Percentiles rank a stretch among this genome's conserved stretches.
Conservation (phyloP, 2,888 invertebrate species). For the Mamestra brassicae region DNA sequence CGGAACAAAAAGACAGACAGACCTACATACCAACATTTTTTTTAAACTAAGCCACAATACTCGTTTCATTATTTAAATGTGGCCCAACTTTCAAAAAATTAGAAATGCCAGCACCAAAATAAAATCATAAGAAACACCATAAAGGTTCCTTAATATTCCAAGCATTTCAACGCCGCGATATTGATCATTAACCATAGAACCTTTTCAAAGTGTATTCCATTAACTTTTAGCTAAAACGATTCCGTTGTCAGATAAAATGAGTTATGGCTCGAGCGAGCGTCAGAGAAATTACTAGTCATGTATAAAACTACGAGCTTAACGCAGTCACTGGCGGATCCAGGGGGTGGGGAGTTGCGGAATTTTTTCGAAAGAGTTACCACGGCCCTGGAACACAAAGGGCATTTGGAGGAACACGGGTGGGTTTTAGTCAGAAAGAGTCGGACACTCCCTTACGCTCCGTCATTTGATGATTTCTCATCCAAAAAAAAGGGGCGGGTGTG, state of each 20-base stretch:
- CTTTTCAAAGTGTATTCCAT: slow-evolving; percentile 33
- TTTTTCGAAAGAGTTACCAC: too few species aligned
- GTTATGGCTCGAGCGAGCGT: slow-evolving; percentile 33
- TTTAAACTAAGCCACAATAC: too few species aligned
- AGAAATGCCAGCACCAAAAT: background rate
- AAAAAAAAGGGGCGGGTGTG: too few species aligned
- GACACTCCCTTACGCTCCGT: too few species aligned
- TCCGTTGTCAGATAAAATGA: slow-evolving; percentile 55
- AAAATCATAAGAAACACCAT: background rate
- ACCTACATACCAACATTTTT: too few species aligned
- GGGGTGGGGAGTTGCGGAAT: too few species aligned
- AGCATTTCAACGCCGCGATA: background rate
- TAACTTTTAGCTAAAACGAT: slow-evolving; percentile 43
- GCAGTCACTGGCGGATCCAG: too few species aligned
- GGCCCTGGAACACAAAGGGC: too few species aligned
- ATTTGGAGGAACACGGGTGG: too few species aligned
- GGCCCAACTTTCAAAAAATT: background rate
- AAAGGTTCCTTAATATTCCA: slow-evolving; percentile 3
- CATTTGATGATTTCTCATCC: too few species aligned
- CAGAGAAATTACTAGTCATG: slow-evolving; percentile 35
- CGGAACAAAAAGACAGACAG: too few species aligned
- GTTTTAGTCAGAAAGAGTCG: too few species aligned
- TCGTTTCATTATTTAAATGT: background rate
- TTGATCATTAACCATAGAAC: slow-evolving; percentile 3
- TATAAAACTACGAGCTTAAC: background rate